Evolutionary conservation across 2,888 invertebrate species (phyloP).

Genomic region (Muschampia plurimacula): DNA sequence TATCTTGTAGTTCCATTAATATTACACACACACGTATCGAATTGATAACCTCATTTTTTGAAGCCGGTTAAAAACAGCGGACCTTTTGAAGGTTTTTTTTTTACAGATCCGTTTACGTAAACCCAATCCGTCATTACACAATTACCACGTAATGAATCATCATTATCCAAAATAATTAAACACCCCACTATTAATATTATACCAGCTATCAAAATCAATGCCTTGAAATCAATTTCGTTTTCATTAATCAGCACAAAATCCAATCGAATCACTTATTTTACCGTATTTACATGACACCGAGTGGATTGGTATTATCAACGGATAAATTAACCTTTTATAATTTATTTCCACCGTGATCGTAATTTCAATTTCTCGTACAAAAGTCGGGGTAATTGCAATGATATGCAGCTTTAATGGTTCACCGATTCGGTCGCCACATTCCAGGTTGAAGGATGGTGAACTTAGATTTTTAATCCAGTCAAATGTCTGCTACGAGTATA

Average conservation of each 20-base stretch:
- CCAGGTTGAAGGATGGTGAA: constrained; percentile 4
- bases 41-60: no score
- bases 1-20: no score
- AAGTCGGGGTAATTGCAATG: constrained; percentile 31
- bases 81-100: no score
- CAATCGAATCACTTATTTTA: constrained; percentile 14
- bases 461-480: constrained; percentile 7
- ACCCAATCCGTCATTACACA: not conserved
- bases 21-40: no score
- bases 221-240: constrained; percentile 14
- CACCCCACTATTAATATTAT: not conserved
- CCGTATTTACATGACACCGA: constrained; percentile 26
- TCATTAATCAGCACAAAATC: constrained; percentile 15
- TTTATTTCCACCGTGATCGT: constrained; percentile 25
- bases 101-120: not conserved
- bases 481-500: no score
- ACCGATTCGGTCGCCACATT: constrained; percentile 7
- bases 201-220: constrained; percentile 3
- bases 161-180: constrained; percentile 2
- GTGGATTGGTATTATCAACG: constrained; percentile 17
- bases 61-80: no score
- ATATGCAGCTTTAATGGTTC: constrained; percentile 31
- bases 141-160: not conserved
- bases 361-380: constrained; percentile 36
- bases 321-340: constrained; percentile 18